Evolutionary conservation across 2,888 invertebrate species (phyloP), one percentile per base, ranked within the genome.

Genomic region (Belgica antarctica): DNA sequence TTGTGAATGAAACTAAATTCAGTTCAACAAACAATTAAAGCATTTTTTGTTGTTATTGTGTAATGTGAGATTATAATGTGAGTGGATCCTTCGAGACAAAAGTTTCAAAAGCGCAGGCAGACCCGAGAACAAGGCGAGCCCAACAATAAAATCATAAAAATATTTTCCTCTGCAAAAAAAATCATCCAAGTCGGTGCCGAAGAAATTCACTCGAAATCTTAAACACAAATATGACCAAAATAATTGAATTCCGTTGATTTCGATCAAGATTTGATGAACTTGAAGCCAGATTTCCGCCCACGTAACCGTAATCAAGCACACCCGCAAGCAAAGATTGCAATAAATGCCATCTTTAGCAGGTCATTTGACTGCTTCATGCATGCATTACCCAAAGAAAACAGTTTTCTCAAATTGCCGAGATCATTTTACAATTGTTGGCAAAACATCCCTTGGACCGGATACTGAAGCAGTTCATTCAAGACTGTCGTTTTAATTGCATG

Each of bases 141-240:
- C 3, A 52, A 52, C 52, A 52, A 52, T 52, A 52, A 52, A 52
- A 52, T 52, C 52, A 52, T 52, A 52, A 17, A 52, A 52, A 52
- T 7, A 52, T 7, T 12, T 52, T 52, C 22, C 5, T 52, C 22
- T 52, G 22, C 52, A 52, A 52, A 52, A 41, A 52, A 52, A 22
- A 31, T 8, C 34, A 12, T 31, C 12, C 12, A 31, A 31, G 34
- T n/a, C n/a, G 34, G 12, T 31, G 22, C 52, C 52, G 52, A 52
- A 17, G 12, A 52, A n/a, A 52, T 52, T 52, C 52, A 5, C 22
- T 52, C 22, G 52, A 52, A 52, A 52, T 4, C 4, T 41, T 41
- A 19, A 5, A 46, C 46, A 5, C 7, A 10, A 15, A 46, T n/a
- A n/a, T 46, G 7, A 10, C 8, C 8, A 15, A 46, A 46, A 46